Evolutionary conservation across 2,797 vertebrate species (phyloP), one percentile per base, ranked within the genome.

Genomic region (Enteromius mattozi): DNA sequence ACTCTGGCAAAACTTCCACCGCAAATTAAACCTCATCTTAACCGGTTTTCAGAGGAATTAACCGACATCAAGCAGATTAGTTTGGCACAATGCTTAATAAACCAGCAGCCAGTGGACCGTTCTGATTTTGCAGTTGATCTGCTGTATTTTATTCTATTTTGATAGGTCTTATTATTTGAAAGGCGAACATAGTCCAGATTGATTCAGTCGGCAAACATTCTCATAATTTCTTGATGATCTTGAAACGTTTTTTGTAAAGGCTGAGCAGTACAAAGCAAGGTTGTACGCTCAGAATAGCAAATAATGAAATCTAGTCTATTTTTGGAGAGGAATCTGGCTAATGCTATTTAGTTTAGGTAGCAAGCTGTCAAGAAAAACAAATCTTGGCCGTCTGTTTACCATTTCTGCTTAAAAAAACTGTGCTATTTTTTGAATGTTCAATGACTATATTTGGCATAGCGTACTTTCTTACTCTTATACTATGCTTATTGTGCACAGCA

Each of bases 351-450:
- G 54, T 77, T 77, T 77, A 77, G 75, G 14, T 42, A 77, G 54
- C 54, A 77, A 77, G 51, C 75, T 61, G 75, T 77, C 54, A 77
- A 77, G 35, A 77, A 77, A 77, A 59, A 77, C 54, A 42, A 77
- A 77, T 13, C 75, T 42, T 42, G 54, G 54, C 54, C 14, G 9
- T 56, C 49, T 76, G 49, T 56, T 76, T 37, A 76, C 6, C 12
- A 56, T 33, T 56, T 74, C 16, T 33, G 19, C 0, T 12, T 24
- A 59, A 4, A 56, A 54, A n/a, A 35, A 6, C 19, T 14, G 30
- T 54, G 49, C 72, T 75, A 54, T 75, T 51, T 59, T 8, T 75
- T 37, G 19, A 13, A 19, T 51, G 51, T 3, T 35, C 30, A 30
- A n/a, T n/a, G 19, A 5, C 45, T 30, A 51, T 33, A 13, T 40